A percentile compares a stretch with the other conserved stretches of the same genome.
Conservation (phyloP, 2,888 invertebrate species). For the Deroplatys truncata region DNA sequence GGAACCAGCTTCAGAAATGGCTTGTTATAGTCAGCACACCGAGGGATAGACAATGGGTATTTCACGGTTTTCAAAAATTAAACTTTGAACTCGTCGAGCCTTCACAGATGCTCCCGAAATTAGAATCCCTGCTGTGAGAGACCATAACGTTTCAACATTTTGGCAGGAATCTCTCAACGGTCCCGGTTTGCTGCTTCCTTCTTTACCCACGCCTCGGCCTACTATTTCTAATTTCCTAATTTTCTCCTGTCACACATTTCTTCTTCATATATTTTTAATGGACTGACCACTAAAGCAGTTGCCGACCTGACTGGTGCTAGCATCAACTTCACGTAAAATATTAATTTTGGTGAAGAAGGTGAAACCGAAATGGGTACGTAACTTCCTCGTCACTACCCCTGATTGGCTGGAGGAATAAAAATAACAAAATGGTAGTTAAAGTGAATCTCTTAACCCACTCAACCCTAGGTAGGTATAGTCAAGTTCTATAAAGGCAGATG, state of each 20-base stretch:
- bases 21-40: background rate
- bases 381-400: background rate
- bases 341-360: background rate
- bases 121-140: background rate
- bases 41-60: background rate
- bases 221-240: background rate
- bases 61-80: background rate
- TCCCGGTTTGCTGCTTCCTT: background rate
- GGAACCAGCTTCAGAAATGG: background rate
- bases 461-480: background rate
- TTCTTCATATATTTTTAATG: slow-evolving; percentile 15
- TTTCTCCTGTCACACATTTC: slow-evolving; percentile 15
- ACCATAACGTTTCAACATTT: background rate
- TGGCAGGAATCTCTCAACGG: background rate
- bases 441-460: background rate
- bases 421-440: background rate
- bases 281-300: slow-evolving; percentile 1
- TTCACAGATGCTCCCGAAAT: background rate
- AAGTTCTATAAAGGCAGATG: background rate
- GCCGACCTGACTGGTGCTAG: background rate
- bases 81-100: background rate
- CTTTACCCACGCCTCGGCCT: background rate
- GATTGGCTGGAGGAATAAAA: background rate
- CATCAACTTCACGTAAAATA: background rate
- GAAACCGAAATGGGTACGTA: background rate